These are phyloP conservation scores for Cydia amplana DNA, from an alignment of 1,140 invertebrate genomes.

Conservation along the genomic window DNA sequence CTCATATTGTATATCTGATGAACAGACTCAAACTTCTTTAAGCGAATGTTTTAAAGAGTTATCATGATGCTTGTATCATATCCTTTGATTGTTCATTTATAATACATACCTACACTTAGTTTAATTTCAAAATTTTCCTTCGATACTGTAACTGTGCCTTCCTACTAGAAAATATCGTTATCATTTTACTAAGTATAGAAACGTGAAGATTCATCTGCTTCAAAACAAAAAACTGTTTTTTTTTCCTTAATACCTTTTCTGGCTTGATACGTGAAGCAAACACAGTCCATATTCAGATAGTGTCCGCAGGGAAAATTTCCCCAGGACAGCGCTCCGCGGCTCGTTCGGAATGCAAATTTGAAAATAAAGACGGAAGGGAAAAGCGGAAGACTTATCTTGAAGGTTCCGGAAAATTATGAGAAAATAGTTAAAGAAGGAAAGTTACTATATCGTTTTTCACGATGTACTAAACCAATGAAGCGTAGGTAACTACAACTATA, in stretches of 20 bases:
- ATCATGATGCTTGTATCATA: too few species aligned
- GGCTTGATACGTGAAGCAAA: neutral
- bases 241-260: neutral
- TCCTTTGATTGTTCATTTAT: too few species aligned
- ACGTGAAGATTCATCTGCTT: neutral
- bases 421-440: neutral
- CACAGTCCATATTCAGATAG: conserved; percentile 40
- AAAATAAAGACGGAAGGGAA: conserved; percentile 17
- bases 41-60: too few species aligned
- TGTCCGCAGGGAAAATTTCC: conserved; percentile 46
- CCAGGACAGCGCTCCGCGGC: conserved; percentile 36
- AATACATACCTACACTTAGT: too few species aligned
- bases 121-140: too few species aligned
- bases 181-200: neutral
- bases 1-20: too few species aligned
- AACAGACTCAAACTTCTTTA: too few species aligned
- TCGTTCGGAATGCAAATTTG: conserved; percentile 49
- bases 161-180: too few species aligned
- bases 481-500: too few species aligned
- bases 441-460: too few species aligned
- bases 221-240: neutral
- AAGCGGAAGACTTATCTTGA: conserved; percentile 17
- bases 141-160: too few species aligned
- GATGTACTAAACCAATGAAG: too few species aligned
- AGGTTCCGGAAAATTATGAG: neutral